phyloP scores from a whole-genome alignment of 2,113 vertebrate genomes.

The Lucifuga dentata region DNA sequence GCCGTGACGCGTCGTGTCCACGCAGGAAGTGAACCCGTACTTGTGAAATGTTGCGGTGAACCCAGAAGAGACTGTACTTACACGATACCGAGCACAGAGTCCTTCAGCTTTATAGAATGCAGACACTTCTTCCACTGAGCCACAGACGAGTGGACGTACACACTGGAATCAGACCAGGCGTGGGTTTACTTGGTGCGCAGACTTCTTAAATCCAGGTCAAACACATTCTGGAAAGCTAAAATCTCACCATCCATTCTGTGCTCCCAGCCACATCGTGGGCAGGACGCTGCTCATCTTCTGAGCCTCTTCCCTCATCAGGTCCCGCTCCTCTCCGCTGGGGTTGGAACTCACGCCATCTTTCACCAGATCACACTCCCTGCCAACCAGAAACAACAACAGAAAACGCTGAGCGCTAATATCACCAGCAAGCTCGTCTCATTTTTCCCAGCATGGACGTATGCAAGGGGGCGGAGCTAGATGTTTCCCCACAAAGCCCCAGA shows the following conservation, averaged over 20 bases:
- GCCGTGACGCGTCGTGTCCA: too few relatives aligned
- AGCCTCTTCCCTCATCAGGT: conserved; percentile 95
- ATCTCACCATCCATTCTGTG: conserved; percentile 97
- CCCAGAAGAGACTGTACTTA: conserved; percentile 79
- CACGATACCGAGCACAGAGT: conserved; percentile 98
- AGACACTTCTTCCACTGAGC: conserved; percentile 98
- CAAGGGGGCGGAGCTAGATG: too few relatives aligned
- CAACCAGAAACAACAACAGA: background rate
- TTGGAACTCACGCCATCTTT: conserved; percentile 88
- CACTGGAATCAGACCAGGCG: conserved; percentile 82
- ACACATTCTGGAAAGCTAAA: too few relatives aligned
- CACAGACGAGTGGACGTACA: conserved; percentile 98
- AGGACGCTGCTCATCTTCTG: conserved; percentile 98
- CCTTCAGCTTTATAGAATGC: conserved; percentile 97
- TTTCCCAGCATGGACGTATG: too few relatives aligned
- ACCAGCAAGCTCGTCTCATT: too few relatives aligned
- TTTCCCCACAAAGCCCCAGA: too few relatives aligned
- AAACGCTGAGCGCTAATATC: too few relatives aligned
- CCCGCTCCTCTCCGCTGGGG: conserved; percentile 88
- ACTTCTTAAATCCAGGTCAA: background rate
- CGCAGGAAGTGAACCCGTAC: too few relatives aligned
- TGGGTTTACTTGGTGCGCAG: background rate
- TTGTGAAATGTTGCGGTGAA: background rate
- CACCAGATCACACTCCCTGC: conserved; percentile 88
- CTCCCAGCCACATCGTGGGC: conserved; percentile 98